Evolutionary conservation across 2,888 invertebrate species (phyloP).

Genomic region (Xylota sylvarum): DNA sequence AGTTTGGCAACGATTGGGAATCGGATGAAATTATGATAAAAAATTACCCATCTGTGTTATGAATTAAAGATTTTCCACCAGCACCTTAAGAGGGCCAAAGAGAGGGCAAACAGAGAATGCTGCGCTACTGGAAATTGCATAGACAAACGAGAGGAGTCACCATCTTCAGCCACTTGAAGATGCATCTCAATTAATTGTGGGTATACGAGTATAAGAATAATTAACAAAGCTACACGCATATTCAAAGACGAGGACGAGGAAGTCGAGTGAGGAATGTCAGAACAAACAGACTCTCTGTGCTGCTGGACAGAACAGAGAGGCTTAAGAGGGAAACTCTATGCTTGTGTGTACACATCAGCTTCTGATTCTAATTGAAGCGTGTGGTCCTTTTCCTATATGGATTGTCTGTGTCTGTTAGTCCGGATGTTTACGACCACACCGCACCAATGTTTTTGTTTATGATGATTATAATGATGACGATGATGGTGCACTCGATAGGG

Average conservation of each 20-base stretch:
- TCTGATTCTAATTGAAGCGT: conserved; percentile 74
- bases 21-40: background rate
- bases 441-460: conserved; percentile 60
- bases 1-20: conserved; percentile 39
- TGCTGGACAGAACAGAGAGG: conserved; percentile 26
- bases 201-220: conserved; percentile 58
- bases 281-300: conserved; percentile 50
- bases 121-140: conserved; percentile 65
- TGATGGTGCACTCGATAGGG: conserved; percentile 55
- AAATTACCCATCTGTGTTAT: conserved; percentile 53
- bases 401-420: conserved; percentile 29
- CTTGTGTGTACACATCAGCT: conserved; percentile 53
- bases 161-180: conserved; percentile 53
- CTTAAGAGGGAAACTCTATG: conserved; percentile 65
- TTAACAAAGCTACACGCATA: conserved; percentile 60
- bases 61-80: conserved; percentile 59
- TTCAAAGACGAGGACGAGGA: conserved; percentile 24
- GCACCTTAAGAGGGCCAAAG: conserved; percentile 17
- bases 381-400: conserved; percentile 60
- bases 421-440: conserved; percentile 77
- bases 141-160: conserved; percentile 32
- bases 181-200: conserved; percentile 76
- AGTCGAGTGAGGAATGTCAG: conserved; percentile 62
- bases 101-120: conserved; percentile 33
- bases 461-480: conserved; percentile 61